Base-by-base conservation (phyloP, 2,113 vertebrate genomes). In the Pomatostomus ruficeps region DNA sequence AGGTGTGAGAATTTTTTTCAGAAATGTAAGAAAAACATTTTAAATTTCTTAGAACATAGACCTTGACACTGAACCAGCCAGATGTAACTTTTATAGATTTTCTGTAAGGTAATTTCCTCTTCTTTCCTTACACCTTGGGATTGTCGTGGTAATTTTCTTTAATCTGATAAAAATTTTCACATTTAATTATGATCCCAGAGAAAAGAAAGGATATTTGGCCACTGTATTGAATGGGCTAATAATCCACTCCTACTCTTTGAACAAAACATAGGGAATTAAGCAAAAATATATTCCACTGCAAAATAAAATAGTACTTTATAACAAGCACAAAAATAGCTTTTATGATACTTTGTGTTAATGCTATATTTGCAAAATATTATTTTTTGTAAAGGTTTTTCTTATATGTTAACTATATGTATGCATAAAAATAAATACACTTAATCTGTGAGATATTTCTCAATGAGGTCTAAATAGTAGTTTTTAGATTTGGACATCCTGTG, bases 151-250 rank as follows among this genome's bases (percentile, higher is more conserved):
- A 12, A 35, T 25, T 28, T 63, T 55, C 51, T 68, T 48, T 20
- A 7, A 58, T 25, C 12, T n/a, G 19, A 62, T 61, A 31, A 35
- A 51, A 35, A 14, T 0, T 1, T 12, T 43, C 22, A 49, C 0
- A 1, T 33, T 38, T 62, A 79, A 46, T 58, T 79, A 38, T 36
- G 2, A 43, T 51, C 2, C 2, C 38, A 46, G 2, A 49, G 4
- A 70, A 79, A 38, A 73, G 7, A 63, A 31, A 63, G 14, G 14
- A 6, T 54, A n/a, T 58, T 77, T 54, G 51, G 17, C 19, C 22
- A 43, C 29, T 36, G 5, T 42, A 35, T 18, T 62, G 6, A 76
- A 3, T 11, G 6, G 13, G 10, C 9, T 81, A 42, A 12, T 22
- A 74, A 36, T 66, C 16, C 5, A 31, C 29, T 68, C 24, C 7